Percentiles rank a stretch among this genome's conserved stretches.
These are phyloP conservation scores for Stichodactyla mertensii DNA, from an alignment of 64 coral and sea anemone genomes.

Conservation along the genomic window DNA sequence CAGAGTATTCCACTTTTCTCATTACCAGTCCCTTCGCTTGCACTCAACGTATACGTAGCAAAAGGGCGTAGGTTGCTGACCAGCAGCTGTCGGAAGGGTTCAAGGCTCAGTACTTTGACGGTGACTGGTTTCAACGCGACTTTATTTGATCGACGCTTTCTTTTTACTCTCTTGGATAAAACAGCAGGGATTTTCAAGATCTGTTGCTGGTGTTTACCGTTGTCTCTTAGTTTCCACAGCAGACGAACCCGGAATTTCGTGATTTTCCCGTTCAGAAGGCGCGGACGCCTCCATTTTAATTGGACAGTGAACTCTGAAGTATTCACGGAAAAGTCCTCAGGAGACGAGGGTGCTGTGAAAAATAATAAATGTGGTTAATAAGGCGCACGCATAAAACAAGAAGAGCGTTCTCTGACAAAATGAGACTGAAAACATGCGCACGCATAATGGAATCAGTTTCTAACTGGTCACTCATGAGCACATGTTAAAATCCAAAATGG, in stretches of 20 bases:
- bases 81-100: constrained; percentile 42
- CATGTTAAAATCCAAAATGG: too few relatives aligned
- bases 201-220: constrained; percentile 22
- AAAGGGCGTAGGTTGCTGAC: constrained; percentile 49
- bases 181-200: constrained; percentile 39
- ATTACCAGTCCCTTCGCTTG: constrained; percentile 65
- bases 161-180: constrained; percentile 15
- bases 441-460: too few relatives aligned
- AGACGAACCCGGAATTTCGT: constrained; percentile 53
- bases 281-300: constrained; percentile 59
- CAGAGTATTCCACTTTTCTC: constrained; percentile 28
- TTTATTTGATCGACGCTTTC: constrained; percentile 9
- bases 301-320: constrained; percentile 34
- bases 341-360: constrained; percentile 60
- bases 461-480: too few relatives aligned
- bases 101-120: constrained; percentile 2
- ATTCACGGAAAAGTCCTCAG: constrained; percentile 40
- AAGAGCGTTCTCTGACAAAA: too few relatives aligned
- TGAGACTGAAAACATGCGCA: too few relatives aligned
- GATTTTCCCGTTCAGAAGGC: constrained; percentile 50
- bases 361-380: neutral
- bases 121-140: neutral
- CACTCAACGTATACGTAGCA: constrained; percentile 55
- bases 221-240: constrained; percentile 48
- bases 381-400: too few relatives aligned